phyloP scores from a whole-genome alignment of 2,113 vertebrate species.

The Taurulus bubalis region DNA sequence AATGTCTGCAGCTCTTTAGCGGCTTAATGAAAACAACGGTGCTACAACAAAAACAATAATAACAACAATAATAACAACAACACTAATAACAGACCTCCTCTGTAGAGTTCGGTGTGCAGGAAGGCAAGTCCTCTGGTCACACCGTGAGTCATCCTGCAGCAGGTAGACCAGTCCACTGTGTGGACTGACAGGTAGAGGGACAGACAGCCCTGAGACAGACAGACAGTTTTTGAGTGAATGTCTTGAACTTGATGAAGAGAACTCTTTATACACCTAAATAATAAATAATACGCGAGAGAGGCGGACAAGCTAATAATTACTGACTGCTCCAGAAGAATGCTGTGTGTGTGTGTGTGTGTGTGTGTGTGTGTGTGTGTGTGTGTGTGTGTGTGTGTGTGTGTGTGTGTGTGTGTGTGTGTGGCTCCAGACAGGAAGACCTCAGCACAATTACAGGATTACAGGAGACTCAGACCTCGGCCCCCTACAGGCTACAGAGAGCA shows the following conservation, averaged over 20 bases:
- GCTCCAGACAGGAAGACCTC: slow-evolving; percentile 59
- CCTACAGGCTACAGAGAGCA: slow-evolving; percentile 13
- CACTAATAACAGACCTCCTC: no score
- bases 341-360: not conserved
- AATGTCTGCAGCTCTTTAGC: no score
- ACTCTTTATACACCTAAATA: not conserved
- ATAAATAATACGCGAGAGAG: not conserved
- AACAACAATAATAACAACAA: no score
- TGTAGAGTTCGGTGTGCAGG: slow-evolving; percentile 92
- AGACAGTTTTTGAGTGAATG: not conserved
- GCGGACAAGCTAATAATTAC: not conserved
- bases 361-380: slow-evolving; percentile 8
- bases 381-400: not conserved
- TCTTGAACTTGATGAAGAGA: not conserved
- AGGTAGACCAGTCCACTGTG: slow-evolving; percentile 81
- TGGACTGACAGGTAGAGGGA: slow-evolving; percentile 60
- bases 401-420: not conserved
- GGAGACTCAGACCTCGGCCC: not conserved
- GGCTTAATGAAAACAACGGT: no score
- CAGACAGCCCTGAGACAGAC: slow-evolving; percentile 61
- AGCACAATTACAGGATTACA: slow-evolving; percentile 46
- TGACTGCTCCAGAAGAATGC: slow-evolving; percentile 23
- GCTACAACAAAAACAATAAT: no score
- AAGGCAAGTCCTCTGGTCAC: slow-evolving; percentile 93
- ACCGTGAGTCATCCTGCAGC: slow-evolving; percentile 91